A percentile compares a stretch with the other conserved stretches of the same genome.
Conservation (phyloP, 2,888 invertebrate species). For the Muscina levida region DNA sequence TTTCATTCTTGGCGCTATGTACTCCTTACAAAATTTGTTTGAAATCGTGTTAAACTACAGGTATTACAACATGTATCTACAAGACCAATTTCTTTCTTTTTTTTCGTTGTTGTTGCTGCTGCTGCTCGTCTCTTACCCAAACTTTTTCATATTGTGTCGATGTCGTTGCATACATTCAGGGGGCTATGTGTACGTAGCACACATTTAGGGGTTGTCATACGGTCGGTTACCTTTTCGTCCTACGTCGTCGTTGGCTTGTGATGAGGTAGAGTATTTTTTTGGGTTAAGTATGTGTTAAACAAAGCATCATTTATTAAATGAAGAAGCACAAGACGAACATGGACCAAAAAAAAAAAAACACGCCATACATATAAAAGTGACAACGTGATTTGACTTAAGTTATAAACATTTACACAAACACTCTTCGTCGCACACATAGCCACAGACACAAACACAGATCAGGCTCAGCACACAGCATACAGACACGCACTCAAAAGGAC, state of each 20-base stretch:
- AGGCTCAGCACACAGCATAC: no score
- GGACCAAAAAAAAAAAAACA: background rate
- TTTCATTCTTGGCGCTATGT: background rate
- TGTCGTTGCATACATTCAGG: constrained; percentile 46
- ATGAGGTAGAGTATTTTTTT: no score
- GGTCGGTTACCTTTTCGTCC: constrained; percentile 54
- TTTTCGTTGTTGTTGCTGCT: background rate
- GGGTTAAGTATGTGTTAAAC: constrained; percentile 66
- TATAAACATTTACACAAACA: background rate
- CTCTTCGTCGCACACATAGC: background rate
- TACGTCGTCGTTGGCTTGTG: background rate
- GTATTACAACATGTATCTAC: constrained; percentile 58
- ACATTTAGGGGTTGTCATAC: constrained; percentile 59
- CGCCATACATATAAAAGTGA: constrained; percentile 47
- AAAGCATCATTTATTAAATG: constrained; percentile 65
- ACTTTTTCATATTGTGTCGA: background rate
- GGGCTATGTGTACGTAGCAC: constrained; percentile 38
- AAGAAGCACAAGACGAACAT: constrained; percentile 36
- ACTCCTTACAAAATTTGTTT: constrained; percentile 28
- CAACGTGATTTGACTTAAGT: constrained; percentile 63
- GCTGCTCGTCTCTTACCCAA: no score
- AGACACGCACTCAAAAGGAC: background rate
- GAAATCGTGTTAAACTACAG: constrained; percentile 37
- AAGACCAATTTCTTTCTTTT: constrained; percentile 13
- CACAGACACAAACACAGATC: background rate